Base-by-base conservation (phyloP, 2,888 invertebrate species). In the Drosophila subquinaria region DNA sequence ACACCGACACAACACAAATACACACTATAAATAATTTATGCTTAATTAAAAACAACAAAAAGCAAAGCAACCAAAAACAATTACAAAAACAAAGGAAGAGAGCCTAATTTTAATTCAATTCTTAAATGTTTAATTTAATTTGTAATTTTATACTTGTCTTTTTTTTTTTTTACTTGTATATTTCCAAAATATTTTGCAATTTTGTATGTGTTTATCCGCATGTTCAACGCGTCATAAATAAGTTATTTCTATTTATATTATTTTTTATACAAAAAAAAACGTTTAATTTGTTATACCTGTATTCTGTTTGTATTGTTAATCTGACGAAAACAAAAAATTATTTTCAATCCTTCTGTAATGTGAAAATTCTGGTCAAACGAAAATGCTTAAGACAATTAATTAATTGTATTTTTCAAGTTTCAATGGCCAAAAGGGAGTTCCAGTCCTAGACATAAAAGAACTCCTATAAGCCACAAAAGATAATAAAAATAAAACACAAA, bases 341-440 rank as follows among this genome's bases (percentile, higher is more conserved):
- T 73, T 80, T 82, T 82, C 62, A 67, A 62, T 38, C 61, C 62
- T 69, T 45, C 52, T 76, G 72, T 73, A 71, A 82, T 79, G 74
- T 82, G 76, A 71, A 72, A 76, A 77, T 86, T 83, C 89, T 83
- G 89, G 89, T 83, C 83, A 83, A 82, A 63, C 56, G 57, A 69
- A 69, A 79, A 69, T 69, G 81, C 77, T 67, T 43, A 81, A 57
- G 68, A 71, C 77, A 79, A 69, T 55, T 57, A 55, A 45, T 38
- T 43, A 52, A 79, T 27, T 69, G 45, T 74, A 65, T 69, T 69
- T 67, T 75, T 71, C 62, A 75, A 56, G 48, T 66, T 80, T 68
- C 40, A 48, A 61, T 45, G 64, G 68, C 67, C 17, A 38, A 59
- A 59, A 30, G 36, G 77, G 38, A 67, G 57, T 42, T 80, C 63